Base-by-base conservation (phyloP, 2,113 vertebrate species). In the Megaceryle torquata region DNA sequence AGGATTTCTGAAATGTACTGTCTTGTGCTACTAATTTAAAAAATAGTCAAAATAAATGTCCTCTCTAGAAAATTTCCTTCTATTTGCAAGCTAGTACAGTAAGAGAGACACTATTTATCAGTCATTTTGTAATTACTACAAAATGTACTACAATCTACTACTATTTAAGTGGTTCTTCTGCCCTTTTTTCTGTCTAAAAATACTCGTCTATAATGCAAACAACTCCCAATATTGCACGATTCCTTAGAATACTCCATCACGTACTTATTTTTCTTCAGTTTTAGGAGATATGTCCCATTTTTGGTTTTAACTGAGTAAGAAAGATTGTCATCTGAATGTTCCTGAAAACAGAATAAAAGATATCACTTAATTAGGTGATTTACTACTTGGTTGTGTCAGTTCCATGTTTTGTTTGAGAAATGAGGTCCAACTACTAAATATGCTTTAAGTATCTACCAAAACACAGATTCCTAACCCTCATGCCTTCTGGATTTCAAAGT, bases 191-290 rank as follows among this genome's bases (percentile, higher is more conserved):
- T 74, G 46, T n/a, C 70, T 37, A 43, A 59, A 94, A 91, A 22
- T 64, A 44, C 29, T 72, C 17, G 8, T 57, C 53, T 78, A 11
- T 13, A 17, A 37, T 31, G 43, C 33, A 89, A 65, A 22, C 37
- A 81, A 75, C 56, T 50, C 48, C 76, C 6, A 4, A 67, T 39
- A 22, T 5, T 15, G 48, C 72, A 46, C 8, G 31, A 33, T 57
- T 77, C 67, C 67, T 83, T 76, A 82, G 13, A 78, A 67, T 33
- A 51, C 15, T 50, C 57, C 61, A 70, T 29, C 76, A 91, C 96
- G 39, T 98, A 98, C 97, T 96, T 97, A 82, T 98, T 98, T 91
- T 85, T 97, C 94, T 93, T 94, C 65, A 98, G 92, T 53, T 96
- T 96, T 37, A 98, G 93, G 51, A 97, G 61, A 11, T 97, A 96